Evolutionary conservation across 2,113 vertebrate species (phyloP).

Genomic region (Scatophagus argus): DNA sequence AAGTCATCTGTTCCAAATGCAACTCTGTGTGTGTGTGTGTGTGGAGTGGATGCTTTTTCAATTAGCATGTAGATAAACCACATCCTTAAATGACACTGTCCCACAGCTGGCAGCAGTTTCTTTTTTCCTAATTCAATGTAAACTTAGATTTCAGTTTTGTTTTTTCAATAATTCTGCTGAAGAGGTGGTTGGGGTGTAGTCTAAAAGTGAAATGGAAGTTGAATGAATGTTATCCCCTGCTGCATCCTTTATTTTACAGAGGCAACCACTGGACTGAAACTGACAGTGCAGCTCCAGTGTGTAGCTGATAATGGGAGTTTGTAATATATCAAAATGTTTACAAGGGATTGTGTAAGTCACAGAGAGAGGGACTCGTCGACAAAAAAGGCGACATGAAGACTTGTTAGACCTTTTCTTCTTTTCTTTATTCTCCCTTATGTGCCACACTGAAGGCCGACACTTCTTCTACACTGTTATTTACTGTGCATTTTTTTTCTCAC

Average conservation of each 20-base stretch:
- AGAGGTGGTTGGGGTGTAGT: neutral
- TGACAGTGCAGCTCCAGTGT: conserved; percentile 8
- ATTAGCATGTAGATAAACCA: conserved; percentile 24
- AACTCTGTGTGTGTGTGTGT: neutral
- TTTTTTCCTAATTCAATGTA: neutral
- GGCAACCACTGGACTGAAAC: neutral
- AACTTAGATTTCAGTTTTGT: neutral
- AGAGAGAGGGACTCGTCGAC: neutral
- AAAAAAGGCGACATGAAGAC: conserved; percentile 1
- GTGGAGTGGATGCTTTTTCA: conserved; percentile 30
- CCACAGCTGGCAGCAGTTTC: neutral
- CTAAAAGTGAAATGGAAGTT: neutral
- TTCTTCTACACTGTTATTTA: conserved; percentile 29
- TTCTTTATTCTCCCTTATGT: neutral
- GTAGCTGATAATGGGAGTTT: conserved; percentile 29
- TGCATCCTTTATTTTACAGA: conserved; percentile 16
- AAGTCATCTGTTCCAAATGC: conserved; percentile 30
- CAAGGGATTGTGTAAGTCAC: conserved; percentile 7
- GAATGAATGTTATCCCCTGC: neutral
- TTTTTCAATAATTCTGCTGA: neutral
- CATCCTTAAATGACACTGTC: conserved; percentile 17
- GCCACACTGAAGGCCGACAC: conserved; percentile 11
- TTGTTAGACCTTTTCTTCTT: neutral
- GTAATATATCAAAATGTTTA: conserved; percentile 54
- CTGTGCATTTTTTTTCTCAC: conserved; percentile 31